These are phyloP conservation scores for Origma solitaria DNA, from an alignment of 2,113 vertebrate species.

Conservation along the genomic window DNA sequence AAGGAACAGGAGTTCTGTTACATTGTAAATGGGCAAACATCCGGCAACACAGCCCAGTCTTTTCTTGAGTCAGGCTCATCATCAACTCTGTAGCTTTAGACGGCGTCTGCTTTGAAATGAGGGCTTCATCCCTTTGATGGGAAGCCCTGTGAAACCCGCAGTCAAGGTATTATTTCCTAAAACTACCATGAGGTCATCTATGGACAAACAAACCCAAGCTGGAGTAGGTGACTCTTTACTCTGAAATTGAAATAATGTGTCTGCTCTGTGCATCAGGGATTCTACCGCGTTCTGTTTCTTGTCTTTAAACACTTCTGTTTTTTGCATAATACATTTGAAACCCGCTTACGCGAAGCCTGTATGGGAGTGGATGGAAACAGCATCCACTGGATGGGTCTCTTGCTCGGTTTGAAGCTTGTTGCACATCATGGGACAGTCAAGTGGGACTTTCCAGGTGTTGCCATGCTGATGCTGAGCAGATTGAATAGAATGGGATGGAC, in stretches of 20 bases:
- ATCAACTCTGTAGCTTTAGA: neutral
- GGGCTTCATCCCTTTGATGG: neutral
- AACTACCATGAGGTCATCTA: neutral
- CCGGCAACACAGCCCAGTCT: neutral
- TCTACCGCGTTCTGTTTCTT: rapidly evolving
- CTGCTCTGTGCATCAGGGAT: neutral
- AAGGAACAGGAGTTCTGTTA: neutral
- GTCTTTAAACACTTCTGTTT: neutral
- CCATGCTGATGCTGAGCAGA: neutral
- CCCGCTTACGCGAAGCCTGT: neutral
- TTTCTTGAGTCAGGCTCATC: neutral
- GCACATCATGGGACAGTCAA: neutral
- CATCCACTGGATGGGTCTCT: neutral
- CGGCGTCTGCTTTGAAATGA: neutral
- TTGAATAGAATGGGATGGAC: neutral
- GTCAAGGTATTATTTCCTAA: neutral
- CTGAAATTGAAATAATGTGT: neutral
- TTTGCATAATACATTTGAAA: neutral
- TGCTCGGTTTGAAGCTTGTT: neutral
- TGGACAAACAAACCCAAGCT: neutral
- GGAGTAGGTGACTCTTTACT: neutral
- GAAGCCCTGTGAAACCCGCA: neutral
- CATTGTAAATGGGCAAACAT: neutral
- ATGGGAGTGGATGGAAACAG: neutral
- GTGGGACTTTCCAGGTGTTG: neutral